Conservation (phyloP, 2,888 invertebrate genomes). For the Mayetiola destructor region DNA sequence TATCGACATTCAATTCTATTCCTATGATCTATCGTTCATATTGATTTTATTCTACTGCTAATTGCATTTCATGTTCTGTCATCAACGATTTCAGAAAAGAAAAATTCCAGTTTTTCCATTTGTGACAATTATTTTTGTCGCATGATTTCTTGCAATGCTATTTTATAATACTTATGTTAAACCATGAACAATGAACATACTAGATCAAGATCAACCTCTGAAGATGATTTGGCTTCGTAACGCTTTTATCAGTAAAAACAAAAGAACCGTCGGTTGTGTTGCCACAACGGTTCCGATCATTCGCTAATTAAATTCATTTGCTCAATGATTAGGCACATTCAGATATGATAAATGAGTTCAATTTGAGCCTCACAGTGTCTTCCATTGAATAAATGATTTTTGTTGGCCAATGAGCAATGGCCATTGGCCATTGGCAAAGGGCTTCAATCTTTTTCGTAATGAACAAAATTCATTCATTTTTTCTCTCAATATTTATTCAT, state of each 20-base stretch:
- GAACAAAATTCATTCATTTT: background rate
- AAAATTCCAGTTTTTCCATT: background rate
- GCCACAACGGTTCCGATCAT: background rate
- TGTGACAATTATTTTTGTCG: background rate
- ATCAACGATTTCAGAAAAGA: too few species aligned
- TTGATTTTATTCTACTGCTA: background rate
- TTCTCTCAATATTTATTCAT: background rate
- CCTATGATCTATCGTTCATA: background rate
- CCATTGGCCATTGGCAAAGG: background rate
- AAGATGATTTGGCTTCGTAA: slow-evolving; percentile 15
- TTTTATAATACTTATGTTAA: background rate
- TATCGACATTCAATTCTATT: background rate
- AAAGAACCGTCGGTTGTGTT: background rate
- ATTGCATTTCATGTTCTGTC: background rate
- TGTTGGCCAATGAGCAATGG: too few species aligned
- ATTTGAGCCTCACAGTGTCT: background rate
- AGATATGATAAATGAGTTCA: background rate
- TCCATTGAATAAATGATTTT: background rate
- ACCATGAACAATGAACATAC: background rate
- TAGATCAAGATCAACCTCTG: background rate
- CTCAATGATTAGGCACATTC: background rate
- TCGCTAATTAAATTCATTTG: background rate
- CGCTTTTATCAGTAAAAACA: slow-evolving; percentile 14
- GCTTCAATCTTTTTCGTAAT: background rate
- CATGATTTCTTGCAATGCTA: background rate